Base-by-base conservation (phyloP, 2,113 vertebrate species). In the Plecturocebus donacophilus region DNA sequence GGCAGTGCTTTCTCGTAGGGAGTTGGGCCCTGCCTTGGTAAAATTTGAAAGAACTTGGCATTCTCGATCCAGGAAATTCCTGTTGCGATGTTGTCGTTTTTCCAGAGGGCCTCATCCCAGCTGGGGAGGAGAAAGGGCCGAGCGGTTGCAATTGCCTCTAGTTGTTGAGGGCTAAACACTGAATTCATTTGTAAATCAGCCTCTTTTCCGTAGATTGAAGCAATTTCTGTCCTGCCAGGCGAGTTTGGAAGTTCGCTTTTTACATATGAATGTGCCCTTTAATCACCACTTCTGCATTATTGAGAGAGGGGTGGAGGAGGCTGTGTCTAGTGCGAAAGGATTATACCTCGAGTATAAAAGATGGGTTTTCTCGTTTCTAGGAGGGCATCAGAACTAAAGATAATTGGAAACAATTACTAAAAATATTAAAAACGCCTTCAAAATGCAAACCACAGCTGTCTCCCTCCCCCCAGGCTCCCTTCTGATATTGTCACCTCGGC, bases 51-150 rank as follows among this genome's bases (percentile, higher is more conserved):
- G 42, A 85, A 58, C 58, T 38, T 94, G 92, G 90, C 86, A 66
- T 96, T 97, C 90, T 77, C 5, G 38, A 95, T 66, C 61, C 91
- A 86, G 96, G 97, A 97, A 92, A 96, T 94, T 90, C 81, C 73
- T 92, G 80, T 88, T 80, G 95, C 12, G 82, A 75, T 66, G 64
- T 82, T 80, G 45, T 73, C 58, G 2, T 32, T 79, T 66, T 77
- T 77, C 91, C 61, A 71, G 45, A 89, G 70, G 90, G 81, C 75
- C 87, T 93, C 42, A 8, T 90, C 75, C 47, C 73, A 23, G 75
- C 70, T 11, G 58, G 81, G 77, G 58, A 38, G 68, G 85, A 81
- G 76, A 84, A 81, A 79, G 79, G 79, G 68, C 40, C 58, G 6
- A 3, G n/a, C n/a, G 64, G 87, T 13, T n/a, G 35, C 20, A 14